Base-by-base conservation (phyloP, 2,113 vertebrate species). In the Pardalotus punctatus region DNA sequence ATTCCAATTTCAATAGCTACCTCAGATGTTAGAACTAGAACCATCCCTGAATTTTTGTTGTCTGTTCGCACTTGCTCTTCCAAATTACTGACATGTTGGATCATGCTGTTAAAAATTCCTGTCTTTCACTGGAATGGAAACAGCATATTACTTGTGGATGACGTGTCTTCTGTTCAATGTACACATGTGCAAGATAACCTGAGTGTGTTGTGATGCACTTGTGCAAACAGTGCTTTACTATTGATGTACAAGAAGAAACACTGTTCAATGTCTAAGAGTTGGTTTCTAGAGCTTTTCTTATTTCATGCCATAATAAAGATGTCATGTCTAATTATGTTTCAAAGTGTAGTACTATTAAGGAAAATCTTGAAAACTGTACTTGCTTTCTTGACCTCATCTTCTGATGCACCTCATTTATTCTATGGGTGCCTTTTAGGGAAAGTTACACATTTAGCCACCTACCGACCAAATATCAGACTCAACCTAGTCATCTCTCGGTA, bases 121-220 rank as follows among this genome's bases (percentile, higher is more conserved):
- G 10, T 16, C 42, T 90, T 67, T 42, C 67, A 66, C 47, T 56
- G 29, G 50, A 88, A 81, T 51, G 54, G 73, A 61, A 93, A 73
- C 31, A 17, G 27, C 16, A 0, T 53, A 31, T 66, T 0, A 0
- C 15, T 57, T 74, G 33, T 10, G 51, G 79, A 69, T 48, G 36
- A 73, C 0, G 0, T n/a, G 27, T 42, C 13, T 80, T 76, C 54
- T 67, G 38, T 48, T 43, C 67, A 80, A 38, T 4, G n/a, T 57
- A 87, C 56, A 72, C 31, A 33, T 4, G 8, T 27, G 21, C 70
- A 82, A 33, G 78, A 82, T 90, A 82, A 85, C 38, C 54, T 0
- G 0, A 77, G 23, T 0, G 0, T 16, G 51, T 6, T 86, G 47
- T 11, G 81, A 81, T 22, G 33, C n/a, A 20, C n/a, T 56, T 24